Evolutionary conservation across 2,113 vertebrate species (phyloP).

Genomic region (Eurystomus gularis): DNA sequence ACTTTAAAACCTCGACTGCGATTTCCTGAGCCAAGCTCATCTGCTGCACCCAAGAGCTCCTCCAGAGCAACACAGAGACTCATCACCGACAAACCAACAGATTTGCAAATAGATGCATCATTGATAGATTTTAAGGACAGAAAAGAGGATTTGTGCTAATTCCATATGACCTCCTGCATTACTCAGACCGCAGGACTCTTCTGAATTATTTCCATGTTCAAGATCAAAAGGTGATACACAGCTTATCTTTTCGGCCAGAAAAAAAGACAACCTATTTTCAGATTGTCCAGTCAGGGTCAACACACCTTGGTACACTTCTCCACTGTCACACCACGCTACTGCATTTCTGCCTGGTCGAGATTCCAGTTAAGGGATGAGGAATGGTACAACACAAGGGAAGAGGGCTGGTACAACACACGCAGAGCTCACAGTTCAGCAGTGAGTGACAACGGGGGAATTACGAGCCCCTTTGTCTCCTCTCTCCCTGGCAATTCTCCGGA

Average conservation of each 20-base stretch:
- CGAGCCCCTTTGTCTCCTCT: not conserved
- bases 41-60: not conserved
- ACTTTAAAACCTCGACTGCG: not conserved
- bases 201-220: not conserved
- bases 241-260: not conserved
- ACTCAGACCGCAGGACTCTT: not conserved
- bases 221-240: not conserved
- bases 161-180: not conserved
- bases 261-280: accelerated
- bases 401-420: not conserved
- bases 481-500: not conserved
- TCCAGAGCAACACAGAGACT: not conserved
- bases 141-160: not conserved
- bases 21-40: not conserved
- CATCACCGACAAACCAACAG: not conserved
- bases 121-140: not conserved
- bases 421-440: not conserved
- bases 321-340: accelerated
- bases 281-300: not conserved
- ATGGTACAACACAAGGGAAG: too few species aligned
- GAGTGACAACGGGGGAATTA: not conserved
- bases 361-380: not conserved
- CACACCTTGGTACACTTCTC: accelerated
- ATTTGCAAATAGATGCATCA: not conserved
- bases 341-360: accelerated